A percentile compares a stretch with the other conserved stretches of the same genome.
Conservation (phyloP, 2,113 vertebrate genomes). For the Leptocoma aspasia region DNA sequence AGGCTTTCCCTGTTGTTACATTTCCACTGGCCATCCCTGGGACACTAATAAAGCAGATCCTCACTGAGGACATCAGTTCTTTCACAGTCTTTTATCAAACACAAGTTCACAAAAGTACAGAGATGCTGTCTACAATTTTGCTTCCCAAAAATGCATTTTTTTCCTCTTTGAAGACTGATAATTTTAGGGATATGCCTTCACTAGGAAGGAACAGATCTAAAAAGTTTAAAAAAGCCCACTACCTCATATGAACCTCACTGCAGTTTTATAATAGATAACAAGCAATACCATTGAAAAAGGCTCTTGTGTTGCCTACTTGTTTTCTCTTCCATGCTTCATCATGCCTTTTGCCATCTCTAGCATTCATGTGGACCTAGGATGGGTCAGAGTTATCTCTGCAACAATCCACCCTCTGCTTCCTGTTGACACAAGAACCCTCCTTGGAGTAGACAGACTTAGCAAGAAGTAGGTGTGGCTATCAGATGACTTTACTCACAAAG, state of each 20-base stretch:
- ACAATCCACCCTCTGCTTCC: neutral
- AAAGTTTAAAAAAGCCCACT: neutral
- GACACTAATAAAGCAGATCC: neutral
- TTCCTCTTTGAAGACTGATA: neutral
- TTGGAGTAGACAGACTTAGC: neutral
- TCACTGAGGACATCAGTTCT: neutral
- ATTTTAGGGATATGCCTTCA: neutral
- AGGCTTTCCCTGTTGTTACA: neutral
- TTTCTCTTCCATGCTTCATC: neutral
- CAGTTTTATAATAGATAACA: neutral
- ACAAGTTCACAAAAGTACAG: neutral
- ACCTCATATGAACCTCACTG: fast-evolving
- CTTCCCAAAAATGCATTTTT: neutral
- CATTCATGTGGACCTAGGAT: neutral
- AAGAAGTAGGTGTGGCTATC: neutral
- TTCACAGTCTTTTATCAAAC: neutral
- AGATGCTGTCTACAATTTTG: neutral
- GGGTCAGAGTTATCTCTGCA: neutral
- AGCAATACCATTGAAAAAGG: neutral
- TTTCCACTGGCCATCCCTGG: neutral
- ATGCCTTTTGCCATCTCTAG: neutral
- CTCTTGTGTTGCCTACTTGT: neutral
- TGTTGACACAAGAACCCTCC: neutral
- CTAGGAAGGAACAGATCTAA: neutral
- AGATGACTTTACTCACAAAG: neutral